These are phyloP conservation scores for Motacilla tschutschensis DNA, from an alignment of 2,113 vertebrate genomes.

Conservation along the genomic window DNA sequence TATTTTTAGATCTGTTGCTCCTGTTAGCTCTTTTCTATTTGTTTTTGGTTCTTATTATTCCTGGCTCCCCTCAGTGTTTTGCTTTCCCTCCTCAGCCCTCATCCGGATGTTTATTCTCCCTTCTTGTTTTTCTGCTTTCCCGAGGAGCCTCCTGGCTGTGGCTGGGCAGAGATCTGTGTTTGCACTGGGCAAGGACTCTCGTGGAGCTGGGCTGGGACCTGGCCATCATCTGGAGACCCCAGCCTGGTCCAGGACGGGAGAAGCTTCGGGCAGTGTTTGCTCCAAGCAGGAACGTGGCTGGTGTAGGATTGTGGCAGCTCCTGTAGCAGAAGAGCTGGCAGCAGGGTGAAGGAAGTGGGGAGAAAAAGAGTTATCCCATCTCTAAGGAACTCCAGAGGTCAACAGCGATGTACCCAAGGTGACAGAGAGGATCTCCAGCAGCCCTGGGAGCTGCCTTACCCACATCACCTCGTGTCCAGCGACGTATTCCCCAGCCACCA, in stretches of 20 bases:
- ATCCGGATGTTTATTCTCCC: constrained; percentile 65
- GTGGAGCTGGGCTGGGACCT: background rate
- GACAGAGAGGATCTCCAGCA: background rate
- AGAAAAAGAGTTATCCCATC: background rate
- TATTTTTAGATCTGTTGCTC: constrained; percentile 45
- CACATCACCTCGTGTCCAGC: background rate
- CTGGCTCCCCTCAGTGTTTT: constrained; percentile 69
- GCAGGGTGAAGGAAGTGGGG: background rate
- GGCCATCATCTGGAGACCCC: background rate
- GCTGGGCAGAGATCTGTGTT: constrained; percentile 37
- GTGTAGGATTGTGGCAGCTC: background rate
- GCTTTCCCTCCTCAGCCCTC: constrained; percentile 64
- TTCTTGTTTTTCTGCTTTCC: constrained; percentile 63
- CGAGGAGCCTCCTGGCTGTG: constrained; percentile 57
- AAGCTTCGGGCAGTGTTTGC: background rate
- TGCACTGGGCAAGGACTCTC: constrained; percentile 13
- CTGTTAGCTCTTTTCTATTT: constrained; percentile 53
- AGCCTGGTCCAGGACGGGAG: background rate
- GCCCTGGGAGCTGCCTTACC: background rate
- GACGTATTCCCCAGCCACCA: too few species aligned
- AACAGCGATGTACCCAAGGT: background rate
- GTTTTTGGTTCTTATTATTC: constrained; percentile 72
- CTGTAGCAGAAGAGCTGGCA: background rate
- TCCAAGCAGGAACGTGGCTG: rapidly evolving
- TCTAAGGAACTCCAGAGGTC: background rate